phyloP scores from a whole-genome alignment of 2,113 vertebrate species.

The Pseudorectes ferrugineus region DNA sequence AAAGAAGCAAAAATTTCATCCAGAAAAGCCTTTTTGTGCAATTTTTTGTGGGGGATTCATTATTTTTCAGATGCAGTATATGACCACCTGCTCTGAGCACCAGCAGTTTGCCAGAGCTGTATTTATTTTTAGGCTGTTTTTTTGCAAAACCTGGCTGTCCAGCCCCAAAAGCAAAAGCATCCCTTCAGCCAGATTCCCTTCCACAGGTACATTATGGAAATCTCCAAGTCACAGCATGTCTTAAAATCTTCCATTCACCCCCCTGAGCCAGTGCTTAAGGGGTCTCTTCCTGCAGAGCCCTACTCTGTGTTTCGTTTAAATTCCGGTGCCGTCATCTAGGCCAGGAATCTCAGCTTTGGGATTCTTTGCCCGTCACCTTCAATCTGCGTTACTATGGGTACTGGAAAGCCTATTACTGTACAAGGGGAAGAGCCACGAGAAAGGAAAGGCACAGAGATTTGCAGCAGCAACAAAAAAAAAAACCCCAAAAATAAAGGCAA shows the following conservation, averaged over 20 bases:
- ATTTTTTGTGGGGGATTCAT: neutral
- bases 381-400: constrained; percentile 59
- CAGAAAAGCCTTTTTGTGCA: neutral
- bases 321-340: constrained; percentile 25
- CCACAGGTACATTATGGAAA: neutral
- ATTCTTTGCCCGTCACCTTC: constrained; percentile 50
- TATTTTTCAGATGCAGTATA: neutral
- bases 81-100: neutral
- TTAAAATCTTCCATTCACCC: neutral
- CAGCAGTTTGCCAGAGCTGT: neutral
- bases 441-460: neutral
- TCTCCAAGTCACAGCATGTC: neutral
- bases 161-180: neutral
- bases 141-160: neutral
- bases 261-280: neutral
- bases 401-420: constrained; percentile 46
- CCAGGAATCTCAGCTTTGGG: constrained; percentile 41
- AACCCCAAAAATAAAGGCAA: neutral
- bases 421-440: neutral
- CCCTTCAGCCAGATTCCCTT: neutral
- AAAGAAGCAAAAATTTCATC: neutral
- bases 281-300: neutral
- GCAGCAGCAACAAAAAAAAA: neutral
- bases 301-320: constrained; percentile 5
- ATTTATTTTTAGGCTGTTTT: constrained; percentile 14